Base-by-base conservation (phyloP, 2,113 vertebrate genomes). In the Nymphicus hollandicus region DNA sequence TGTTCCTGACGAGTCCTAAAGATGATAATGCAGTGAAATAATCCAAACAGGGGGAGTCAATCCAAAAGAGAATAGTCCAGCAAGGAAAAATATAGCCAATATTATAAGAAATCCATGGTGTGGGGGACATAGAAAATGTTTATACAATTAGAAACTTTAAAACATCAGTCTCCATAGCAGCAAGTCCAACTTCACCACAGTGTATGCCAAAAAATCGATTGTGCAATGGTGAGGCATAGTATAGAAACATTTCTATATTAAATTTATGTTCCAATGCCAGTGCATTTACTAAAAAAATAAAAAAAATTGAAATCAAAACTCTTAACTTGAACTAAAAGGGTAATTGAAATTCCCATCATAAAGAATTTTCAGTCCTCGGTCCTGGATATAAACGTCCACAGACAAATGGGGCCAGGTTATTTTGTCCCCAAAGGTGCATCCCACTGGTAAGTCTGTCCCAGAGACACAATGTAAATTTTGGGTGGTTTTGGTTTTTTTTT, bases 1-100 rank as follows among this genome's bases (percentile, higher is more conserved):
- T 98, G 98, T 98, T 98, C 98, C 98, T 98, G 98, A 98, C 91
- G 98, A 98, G 97, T 98, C 98, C 98, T 98, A 98, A 98, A 98
- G 98, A 98, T 98, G 98, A 98, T 98, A 98, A 98, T 98, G 98
- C 98, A 98, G 98, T 98, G 98, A 98, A 98, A 98, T 98, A 98
- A 98, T 98, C 98, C 98, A 98, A 98, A 98, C 97, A 98, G 98
- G 98, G 98, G 98, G 96, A 98, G 98, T 98, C 98, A 98, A 98
- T 98, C 97, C 98, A 98, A 98, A 98, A 98, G 97, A 98, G 97
- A 98, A 98, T 98, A 98, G 98, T 98, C 98, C 98, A 98, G 98
- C 98, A 98, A 98, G 98, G 98, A 98, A 98, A 98, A 98, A 98
- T 98, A 98, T 98, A 98, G 97, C 98, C 98, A 98, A 96, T 98